A percentile compares a stretch with the other conserved stretches of the same genome.
Evolutionary conservation across 2,797 vertebrate species (phyloP).

Genomic region (Oreonectes daqikongensis): DNA sequence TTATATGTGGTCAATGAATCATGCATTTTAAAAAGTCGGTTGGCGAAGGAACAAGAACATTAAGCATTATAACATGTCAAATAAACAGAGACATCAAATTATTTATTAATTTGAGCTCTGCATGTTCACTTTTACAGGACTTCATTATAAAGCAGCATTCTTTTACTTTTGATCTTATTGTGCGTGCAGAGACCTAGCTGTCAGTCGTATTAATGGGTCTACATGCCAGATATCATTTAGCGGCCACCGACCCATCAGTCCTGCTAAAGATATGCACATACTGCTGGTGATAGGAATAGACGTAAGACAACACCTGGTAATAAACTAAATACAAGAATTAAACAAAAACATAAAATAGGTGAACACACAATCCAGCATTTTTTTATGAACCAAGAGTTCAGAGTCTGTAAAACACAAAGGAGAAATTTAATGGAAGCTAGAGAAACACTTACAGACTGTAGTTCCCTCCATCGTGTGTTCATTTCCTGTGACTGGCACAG

Average conservation of each 20-base stretch:
- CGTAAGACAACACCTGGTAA: no score
- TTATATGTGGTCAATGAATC: no score
- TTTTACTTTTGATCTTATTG: slow-evolving; percentile 72
- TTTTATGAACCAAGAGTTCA: not conserved
- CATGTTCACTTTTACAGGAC: slow-evolving; percentile 45
- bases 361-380: not conserved
- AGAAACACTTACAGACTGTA: no score
- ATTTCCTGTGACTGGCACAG: slow-evolving; percentile 20
- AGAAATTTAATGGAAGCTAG: not conserved
- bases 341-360: not conserved
- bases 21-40: no score
- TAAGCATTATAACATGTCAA: no score
- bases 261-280: no score
- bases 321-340: not conserved
- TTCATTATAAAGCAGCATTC: slow-evolving; percentile 82
- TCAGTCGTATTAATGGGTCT: slow-evolving; percentile 75
- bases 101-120: no score
- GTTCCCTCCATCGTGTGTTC: slow-evolving; percentile 1
- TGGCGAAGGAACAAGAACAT: no score
- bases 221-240: slow-evolving; percentile 78
- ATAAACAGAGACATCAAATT: no score
- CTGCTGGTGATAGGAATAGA: not conserved
- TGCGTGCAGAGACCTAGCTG: slow-evolving; percentile 64
- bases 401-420: not conserved
- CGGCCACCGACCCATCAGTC: slow-evolving; percentile 69